Base-by-base conservation (phyloP, 30 jellyfish, hydroid and myxozoan genomes). In the Pseudorhiza aurosa region DNA sequence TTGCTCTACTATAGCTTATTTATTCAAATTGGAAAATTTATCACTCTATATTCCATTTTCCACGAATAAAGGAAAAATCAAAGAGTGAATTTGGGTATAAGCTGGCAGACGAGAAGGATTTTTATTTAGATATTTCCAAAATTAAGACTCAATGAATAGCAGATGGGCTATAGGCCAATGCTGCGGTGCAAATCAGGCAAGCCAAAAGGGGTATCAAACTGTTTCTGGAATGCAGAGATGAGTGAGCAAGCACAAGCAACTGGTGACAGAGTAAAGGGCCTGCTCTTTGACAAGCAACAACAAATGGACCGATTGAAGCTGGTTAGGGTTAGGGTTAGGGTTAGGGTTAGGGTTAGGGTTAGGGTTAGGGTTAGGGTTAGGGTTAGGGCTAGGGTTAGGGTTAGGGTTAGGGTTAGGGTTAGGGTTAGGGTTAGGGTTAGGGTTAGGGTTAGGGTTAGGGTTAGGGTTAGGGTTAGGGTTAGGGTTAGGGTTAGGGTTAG, bases 331-430 rank as follows among this genome's bases (percentile, higher is more conserved):
- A 51, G 67, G 67, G 67, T 51, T n/a, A 51, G n/a, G 10, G 21
- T n/a, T n/a, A n/a, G n/a, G n/a, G n/a, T n/a, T 7, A 12, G 50
- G 50, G 50, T 39, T 5, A 12, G 50, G 50, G 67, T 51, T n/a
- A 51, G 67, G 67, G 67, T 15, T 51, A 51, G 67, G 67, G 67
- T 51, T 51, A 51, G 67, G 67, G 67, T 51, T 51, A 39, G 50
- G 50, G 50, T 39, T 39, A 39, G 50, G 50, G 50, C 7, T 39
- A 39, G 50, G 50, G 50, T 39, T 39, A 39, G 50, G 50, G 50
- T 39, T 39, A 39, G 50, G 50, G 31, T 51, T 51, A 51, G 67
- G 67, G 67, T 51, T 51, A 51, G 31, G 67, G 67, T 51, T 51
- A 51, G 67, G 31, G 31, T 15, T 51, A 51, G 67, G 31, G 67